Percentiles rank a stretch among this genome's conserved stretches.
Evolutionary conservation across 2,888 invertebrate species (phyloP).

Genomic region (Thecocarcelia acutangulata): DNA sequence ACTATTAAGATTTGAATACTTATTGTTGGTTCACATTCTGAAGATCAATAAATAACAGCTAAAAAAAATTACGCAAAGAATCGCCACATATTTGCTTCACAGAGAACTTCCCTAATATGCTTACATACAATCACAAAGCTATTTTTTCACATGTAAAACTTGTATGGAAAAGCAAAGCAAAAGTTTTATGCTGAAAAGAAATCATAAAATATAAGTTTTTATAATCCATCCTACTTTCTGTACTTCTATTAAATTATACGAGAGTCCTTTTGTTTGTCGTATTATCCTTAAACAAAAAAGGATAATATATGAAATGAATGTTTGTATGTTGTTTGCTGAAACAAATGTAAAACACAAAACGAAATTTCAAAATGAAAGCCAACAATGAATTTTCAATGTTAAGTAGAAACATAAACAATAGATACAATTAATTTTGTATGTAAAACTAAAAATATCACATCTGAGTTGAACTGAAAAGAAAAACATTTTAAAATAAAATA

Average conservation of each 20-base stretch:
- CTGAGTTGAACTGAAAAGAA: slow-evolving; percentile 2
- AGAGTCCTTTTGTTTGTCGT: slow-evolving; percentile 31
- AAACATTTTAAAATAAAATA: slow-evolving; percentile 14
- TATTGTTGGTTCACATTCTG: too few relatives aligned
- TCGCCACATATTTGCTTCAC: too few relatives aligned
- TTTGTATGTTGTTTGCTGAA: slow-evolving; percentile 1
- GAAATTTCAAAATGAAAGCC: not conserved
- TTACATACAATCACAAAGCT: not conserved
- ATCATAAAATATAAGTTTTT: slow-evolving; percentile 67
- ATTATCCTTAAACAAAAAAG: slow-evolving; percentile 15
- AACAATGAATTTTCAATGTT: slow-evolving; percentile 57
- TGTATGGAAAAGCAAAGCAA: slow-evolving; percentile 30
- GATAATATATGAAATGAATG: not conserved
- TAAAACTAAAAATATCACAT: slow-evolving; percentile 33
- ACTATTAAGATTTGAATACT: too few relatives aligned
- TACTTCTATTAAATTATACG: slow-evolving; percentile 1
- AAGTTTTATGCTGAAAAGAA: slow-evolving; percentile 45
- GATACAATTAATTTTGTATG: slow-evolving; percentile 51
- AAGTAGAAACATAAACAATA: slow-evolving; percentile 61
- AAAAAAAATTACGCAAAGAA: too few relatives aligned
- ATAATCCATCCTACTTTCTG: slow-evolving; percentile 62
- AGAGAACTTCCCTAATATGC: not conserved
- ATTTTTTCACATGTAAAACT: slow-evolving; percentile 46
- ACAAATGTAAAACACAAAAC: slow-evolving; percentile 3
- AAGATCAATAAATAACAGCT: too few relatives aligned